A percentile compares a stretch with the other conserved stretches of the same genome.
Evolutionary conservation across 2,888 invertebrate genomes (phyloP).

Genomic region (Dryocosmus kuriphilus): DNA sequence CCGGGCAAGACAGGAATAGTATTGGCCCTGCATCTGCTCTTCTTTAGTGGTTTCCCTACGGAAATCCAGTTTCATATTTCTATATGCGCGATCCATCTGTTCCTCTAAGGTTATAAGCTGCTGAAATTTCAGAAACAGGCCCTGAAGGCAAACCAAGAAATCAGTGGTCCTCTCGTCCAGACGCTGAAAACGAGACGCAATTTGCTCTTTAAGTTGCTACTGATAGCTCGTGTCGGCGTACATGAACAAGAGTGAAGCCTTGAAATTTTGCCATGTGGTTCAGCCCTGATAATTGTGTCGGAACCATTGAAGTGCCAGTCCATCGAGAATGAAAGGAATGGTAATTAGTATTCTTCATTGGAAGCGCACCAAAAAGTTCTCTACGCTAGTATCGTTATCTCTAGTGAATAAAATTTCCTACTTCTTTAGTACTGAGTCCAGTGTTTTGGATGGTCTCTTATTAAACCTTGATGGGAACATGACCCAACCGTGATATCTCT

Average conservation of each 20-base stretch:
- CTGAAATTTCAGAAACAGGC: conserved; percentile 24
- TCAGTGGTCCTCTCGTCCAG: conserved; percentile 23
- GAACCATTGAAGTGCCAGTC: conserved; percentile 42
- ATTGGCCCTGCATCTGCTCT: neutral
- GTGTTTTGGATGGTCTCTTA: neutral
- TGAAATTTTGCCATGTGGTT: conserved; percentile 39
- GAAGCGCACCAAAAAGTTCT: conserved; percentile 42
- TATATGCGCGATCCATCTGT: conserved; percentile 41
- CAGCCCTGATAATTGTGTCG: neutral
- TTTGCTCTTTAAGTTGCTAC: conserved; percentile 26
- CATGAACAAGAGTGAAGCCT: neutral
- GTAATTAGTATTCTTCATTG: conserved; percentile 36
- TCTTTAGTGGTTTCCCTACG: no score
- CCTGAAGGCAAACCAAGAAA: conserved; percentile 37
- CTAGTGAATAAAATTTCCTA: neutral
- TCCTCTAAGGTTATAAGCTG: neutral
- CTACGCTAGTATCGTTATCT: neutral
- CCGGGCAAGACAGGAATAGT: neutral
- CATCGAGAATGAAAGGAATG: conserved; percentile 22
- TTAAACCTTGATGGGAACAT: no score
- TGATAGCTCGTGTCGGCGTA: conserved; percentile 40
- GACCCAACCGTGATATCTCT: no score
- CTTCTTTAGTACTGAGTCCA: neutral
- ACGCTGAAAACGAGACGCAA: conserved; percentile 27
- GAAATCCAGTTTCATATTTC: conserved; percentile 44